A percentile compares a stretch with the other conserved stretches of the same genome.
phyloP scores from a whole-genome alignment of 2,797 vertebrate species.

The Scyliorhinus canicula region DNA sequence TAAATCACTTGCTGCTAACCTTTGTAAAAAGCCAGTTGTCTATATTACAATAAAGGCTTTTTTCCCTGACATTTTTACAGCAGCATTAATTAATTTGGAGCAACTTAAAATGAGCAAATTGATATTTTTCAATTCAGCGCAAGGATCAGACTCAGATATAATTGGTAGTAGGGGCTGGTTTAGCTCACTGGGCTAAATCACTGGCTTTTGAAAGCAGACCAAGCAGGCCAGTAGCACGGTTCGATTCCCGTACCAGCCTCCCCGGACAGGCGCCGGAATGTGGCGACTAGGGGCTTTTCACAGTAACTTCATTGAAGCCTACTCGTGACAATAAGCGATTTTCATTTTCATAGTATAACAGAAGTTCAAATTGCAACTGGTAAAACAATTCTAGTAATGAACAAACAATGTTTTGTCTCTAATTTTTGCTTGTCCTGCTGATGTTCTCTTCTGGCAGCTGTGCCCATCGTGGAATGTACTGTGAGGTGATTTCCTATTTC shows the following conservation, averaged over 20 bases:
- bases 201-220: too few species aligned
- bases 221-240: too few species aligned
- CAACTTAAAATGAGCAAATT: not conserved
- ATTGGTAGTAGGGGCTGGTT: too few species aligned
- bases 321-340: too few species aligned
- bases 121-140: not conserved
- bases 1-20: not conserved
- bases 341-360: too few species aligned
- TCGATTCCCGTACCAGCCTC: too few species aligned
- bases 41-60: not conserved
- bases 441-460: not conserved
- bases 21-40: not conserved
- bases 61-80: not conserved
- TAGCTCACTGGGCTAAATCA: too few species aligned
- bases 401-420: not conserved
- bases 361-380: not conserved
- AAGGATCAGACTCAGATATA: not conserved
- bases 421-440: not conserved
- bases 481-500: not conserved
- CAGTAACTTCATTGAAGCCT: too few species aligned
- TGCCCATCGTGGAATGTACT: slow-evolving; percentile 13
- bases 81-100: not conserved
- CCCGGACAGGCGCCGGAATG: too few species aligned
- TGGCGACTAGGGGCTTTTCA: too few species aligned
- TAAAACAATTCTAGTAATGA: not conserved